Percentiles rank a stretch among this genome's conserved stretches.
These are phyloP conservation scores for Herpetotheres cachinnans DNA, from an alignment of 2,113 vertebrate genomes.

Conservation along the genomic window DNA sequence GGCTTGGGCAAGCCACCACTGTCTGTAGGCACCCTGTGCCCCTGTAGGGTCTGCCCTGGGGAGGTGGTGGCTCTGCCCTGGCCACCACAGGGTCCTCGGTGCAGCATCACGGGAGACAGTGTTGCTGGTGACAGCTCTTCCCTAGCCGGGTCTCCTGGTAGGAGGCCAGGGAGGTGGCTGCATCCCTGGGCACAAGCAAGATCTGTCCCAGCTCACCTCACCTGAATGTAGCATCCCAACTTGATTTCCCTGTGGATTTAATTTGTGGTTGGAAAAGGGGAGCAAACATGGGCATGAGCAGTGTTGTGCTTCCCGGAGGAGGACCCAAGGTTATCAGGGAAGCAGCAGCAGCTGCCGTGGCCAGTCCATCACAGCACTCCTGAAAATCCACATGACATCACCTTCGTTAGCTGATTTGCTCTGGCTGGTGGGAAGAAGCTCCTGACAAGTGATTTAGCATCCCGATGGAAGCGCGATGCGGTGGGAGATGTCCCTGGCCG, in stretches of 20 bases:
- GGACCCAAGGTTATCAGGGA: fast-evolving
- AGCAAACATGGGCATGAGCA: fast-evolving
- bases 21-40: background rate
- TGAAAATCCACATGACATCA: background rate
- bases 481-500: background rate
- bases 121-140: background rate
- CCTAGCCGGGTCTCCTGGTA: background rate
- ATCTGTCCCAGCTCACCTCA: background rate
- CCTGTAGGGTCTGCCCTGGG: background rate
- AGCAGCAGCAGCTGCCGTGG: background rate
- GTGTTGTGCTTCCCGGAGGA: background rate
- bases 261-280: background rate
- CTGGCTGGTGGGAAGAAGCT: background rate
- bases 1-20: background rate
- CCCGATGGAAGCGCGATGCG: background rate
- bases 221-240: fast-evolving
- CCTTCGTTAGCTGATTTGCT: background rate
- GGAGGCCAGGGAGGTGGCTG: background rate
- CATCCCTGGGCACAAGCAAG: background rate
- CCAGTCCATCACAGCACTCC: fast-evolving
- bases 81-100: fast-evolving
- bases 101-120: fast-evolving
- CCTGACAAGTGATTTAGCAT: background rate
- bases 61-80: background rate
- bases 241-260: background rate